Conservation (phyloP, 2,888 invertebrate species). For the Anticlea derivata region DNA sequence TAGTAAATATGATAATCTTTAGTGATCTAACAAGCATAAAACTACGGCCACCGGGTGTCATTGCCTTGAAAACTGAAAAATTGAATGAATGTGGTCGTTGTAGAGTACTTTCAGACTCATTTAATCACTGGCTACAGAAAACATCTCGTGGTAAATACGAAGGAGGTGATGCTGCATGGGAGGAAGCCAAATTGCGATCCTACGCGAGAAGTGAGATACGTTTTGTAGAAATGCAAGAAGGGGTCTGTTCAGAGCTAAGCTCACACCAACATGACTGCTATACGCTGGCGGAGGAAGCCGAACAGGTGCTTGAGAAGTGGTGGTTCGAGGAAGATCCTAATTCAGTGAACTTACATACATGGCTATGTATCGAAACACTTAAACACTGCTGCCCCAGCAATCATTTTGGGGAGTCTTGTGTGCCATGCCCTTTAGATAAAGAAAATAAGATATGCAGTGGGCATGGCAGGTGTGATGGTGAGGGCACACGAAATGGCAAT, state of each 20-base stretch:
- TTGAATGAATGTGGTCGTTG: constrained; percentile 87
- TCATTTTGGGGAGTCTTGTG: constrained; percentile 92
- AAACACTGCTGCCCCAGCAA: constrained; percentile 92
- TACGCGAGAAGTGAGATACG: constrained; percentile 95
- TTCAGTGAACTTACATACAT: constrained; percentile 69
- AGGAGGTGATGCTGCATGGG: constrained; percentile 97
- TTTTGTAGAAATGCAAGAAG: constrained; percentile 95
- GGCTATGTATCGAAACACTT: constrained; percentile 91
- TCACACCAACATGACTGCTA: constrained; percentile 92
- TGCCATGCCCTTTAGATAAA: constrained; percentile 85
- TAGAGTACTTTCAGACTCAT: constrained; percentile 88
- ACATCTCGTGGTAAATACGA: constrained; percentile 95
- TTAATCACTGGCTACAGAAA: constrained; percentile 90
- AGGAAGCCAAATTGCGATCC: constrained; percentile 92
- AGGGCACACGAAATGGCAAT: constrained; percentile 95
- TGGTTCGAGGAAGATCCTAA: constrained; percentile 88
- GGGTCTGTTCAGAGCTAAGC: constrained; percentile 88
- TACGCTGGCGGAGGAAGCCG: constrained; percentile 90
- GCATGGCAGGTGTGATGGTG: constrained; percentile 91
- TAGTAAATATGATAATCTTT: constrained; percentile 41
- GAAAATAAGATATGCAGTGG: constrained; percentile 88
- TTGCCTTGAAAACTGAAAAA: constrained; percentile 29
- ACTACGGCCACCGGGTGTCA: constrained; percentile 35
- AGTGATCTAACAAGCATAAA: constrained; percentile 44
- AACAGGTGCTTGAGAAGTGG: constrained; percentile 93